Base-by-base conservation (phyloP, 2,888 invertebrate species). In the Lasioglossum calceatum region DNA sequence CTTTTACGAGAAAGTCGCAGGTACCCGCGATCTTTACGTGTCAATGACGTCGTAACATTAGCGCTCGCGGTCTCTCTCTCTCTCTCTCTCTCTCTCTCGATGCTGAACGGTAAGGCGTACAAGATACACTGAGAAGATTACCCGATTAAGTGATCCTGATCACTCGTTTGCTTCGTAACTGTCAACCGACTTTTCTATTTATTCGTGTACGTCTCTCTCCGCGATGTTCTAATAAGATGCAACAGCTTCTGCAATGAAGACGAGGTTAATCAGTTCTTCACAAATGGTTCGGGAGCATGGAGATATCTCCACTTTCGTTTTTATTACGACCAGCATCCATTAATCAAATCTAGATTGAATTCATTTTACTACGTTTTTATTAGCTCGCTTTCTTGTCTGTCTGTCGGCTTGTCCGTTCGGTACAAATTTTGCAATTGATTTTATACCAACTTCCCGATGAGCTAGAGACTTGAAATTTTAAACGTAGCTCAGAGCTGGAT, bases 1-100 rank as follows among this genome's bases (percentile, higher is more conserved):
- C 85, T 73, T 91, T 89, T 78, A 39, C 85, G 54, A 85, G 88
- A 80, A 91, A 88, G 64, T 64, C 64, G 64, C 64, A 87, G 87
- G 54, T 71, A 79, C 73, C 81, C 81, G 85, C 77, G 88, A 80
- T 82, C 77, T 84, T 81, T 82, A 77, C 82, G 86, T 84, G 87
- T 87, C 86, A 84, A 86, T 84, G 87, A 77, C 82, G 75, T 79
- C 47, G 80, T 81, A 81, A 67, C 73, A 50, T 73, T 73, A 73
- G 36, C 74, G 71, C 42, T n/a, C 71, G n/a, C 39, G 1, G 16
- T 23, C n/a, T 64, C 7, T 36, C 36, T 36, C 36, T 36, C 36
- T 23, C n/a, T 64, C 7, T 36, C 36, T 36, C 36, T 36, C 36
- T 36, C 36, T 36, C 36, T 32, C 61, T 16, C 64, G 32, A 16